Conservation (phyloP, 2,888 invertebrate genomes). For the Euzetes globulus region DNA sequence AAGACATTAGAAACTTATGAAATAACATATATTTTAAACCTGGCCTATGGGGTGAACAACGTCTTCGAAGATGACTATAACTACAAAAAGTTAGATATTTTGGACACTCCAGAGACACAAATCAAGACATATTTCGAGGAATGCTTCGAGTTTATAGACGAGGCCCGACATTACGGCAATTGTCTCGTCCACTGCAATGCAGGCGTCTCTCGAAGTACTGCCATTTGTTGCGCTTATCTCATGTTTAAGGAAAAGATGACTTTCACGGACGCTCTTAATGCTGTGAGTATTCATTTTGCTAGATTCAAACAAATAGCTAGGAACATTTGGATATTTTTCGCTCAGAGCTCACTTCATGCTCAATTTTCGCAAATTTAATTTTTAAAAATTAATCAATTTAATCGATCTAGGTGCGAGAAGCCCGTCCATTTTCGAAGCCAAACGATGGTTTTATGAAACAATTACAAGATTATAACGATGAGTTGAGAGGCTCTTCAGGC, state of each 20-base stretch:
- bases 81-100: conserved; percentile 45
- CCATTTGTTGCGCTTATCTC: conserved; percentile 47
- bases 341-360: too few species aligned
- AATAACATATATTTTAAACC: conserved; percentile 46
- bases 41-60: conserved; percentile 40
- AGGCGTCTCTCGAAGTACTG: conserved; percentile 47
- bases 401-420: conserved; percentile 44
- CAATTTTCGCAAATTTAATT: too few species aligned
- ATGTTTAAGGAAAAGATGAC: conserved; percentile 45
- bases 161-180: conserved; percentile 44
- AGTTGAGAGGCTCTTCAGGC: conserved; percentile 34
- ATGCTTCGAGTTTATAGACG: conserved; percentile 47
- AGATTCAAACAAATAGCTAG: too few species aligned
- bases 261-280: conserved; percentile 44
- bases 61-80: conserved; percentile 45
- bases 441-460: conserved; percentile 47
- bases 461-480: conserved; percentile 44
- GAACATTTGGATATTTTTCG: too few species aligned
- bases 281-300: conserved; percentile 24
- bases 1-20: conserved; percentile 44
- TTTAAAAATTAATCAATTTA: too few species aligned
- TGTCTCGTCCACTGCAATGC: conserved; percentile 49
- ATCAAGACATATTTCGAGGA: conserved; percentile 45
- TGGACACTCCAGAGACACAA: conserved; percentile 45
- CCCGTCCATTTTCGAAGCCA: conserved; percentile 46